phyloP scores from a whole-genome alignment of 2,113 vertebrate species.

The Probosciger aterrimus region DNA sequence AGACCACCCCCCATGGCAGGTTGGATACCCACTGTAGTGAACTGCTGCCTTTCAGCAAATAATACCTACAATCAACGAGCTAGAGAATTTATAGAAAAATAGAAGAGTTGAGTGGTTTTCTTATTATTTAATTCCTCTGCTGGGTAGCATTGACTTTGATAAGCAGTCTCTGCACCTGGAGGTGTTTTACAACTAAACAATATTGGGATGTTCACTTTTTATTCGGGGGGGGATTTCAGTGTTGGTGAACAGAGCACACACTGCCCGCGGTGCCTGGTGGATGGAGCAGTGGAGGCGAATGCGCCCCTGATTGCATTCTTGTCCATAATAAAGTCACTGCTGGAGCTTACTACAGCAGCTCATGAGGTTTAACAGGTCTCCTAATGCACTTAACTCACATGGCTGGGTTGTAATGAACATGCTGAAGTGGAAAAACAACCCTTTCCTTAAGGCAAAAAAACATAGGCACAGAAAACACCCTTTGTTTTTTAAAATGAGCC shows the following conservation, averaged over 20 bases:
- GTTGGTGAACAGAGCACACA: accelerated
- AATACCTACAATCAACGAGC: accelerated
- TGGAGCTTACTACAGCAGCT: not conserved
- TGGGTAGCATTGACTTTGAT: not conserved
- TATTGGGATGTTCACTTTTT: not conserved
- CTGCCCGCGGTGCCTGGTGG: not conserved
- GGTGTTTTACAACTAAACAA: not conserved
- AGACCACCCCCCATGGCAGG: not conserved
- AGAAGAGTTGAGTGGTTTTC: not conserved
- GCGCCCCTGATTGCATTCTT: not conserved
- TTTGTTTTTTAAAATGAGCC: constrained; percentile 10
- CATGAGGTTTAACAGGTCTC: constrained; percentile 27
- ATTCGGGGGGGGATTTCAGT: not conserved
- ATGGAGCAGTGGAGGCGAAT: not conserved
- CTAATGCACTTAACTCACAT: not conserved
- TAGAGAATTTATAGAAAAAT: not conserved
- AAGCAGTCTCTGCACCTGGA: not conserved
- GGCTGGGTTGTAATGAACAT: not conserved
- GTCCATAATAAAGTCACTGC: not conserved
- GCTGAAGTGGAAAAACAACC: constrained; percentile 1
- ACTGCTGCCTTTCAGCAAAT: not conserved
- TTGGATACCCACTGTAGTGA: not conserved
- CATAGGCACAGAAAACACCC: not conserved
- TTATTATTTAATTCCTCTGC: not conserved
- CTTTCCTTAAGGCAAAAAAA: not conserved